phyloP scores from a whole-genome alignment of 2,797 vertebrate genomes.

The Masticophis lateralis region DNA sequence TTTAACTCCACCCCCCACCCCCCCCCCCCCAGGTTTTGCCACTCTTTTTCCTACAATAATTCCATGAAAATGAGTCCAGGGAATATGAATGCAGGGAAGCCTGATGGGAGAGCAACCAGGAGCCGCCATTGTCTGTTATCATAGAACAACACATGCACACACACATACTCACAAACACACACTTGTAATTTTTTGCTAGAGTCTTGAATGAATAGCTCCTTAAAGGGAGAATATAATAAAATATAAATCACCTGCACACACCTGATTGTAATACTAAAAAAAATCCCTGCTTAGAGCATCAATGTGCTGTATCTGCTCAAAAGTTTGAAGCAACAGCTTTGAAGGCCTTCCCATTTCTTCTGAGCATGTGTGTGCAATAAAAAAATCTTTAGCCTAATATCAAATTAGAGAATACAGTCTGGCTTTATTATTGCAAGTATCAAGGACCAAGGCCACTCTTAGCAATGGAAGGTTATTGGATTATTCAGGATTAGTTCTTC shows the following conservation, averaged over 20 bases:
- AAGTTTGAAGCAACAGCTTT: background rate
- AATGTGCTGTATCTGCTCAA: background rate
- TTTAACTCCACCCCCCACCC: background rate
- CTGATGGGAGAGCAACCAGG: background rate
- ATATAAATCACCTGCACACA: background rate
- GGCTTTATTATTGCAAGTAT: background rate
- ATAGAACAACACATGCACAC: background rate
- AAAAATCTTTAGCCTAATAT: background rate
- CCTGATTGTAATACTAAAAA: background rate
- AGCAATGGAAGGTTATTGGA: background rate
- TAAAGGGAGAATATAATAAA: background rate
- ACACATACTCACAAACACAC: too few species aligned
- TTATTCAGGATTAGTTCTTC: background rate
- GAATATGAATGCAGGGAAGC: background rate
- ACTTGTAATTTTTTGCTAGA: background rate
- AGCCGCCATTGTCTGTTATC: background rate
- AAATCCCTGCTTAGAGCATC: background rate
- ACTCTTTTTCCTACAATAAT: background rate
- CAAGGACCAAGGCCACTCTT: background rate
- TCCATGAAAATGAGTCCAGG: background rate
- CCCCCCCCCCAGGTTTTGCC: background rate
- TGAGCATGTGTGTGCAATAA: background rate
- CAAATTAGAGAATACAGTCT: background rate
- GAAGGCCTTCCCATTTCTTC: background rate
- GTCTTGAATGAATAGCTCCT: background rate